phyloP scores from a whole-genome alignment of 2,113 vertebrate genomes.

The Colossoma macropomum region DNA sequence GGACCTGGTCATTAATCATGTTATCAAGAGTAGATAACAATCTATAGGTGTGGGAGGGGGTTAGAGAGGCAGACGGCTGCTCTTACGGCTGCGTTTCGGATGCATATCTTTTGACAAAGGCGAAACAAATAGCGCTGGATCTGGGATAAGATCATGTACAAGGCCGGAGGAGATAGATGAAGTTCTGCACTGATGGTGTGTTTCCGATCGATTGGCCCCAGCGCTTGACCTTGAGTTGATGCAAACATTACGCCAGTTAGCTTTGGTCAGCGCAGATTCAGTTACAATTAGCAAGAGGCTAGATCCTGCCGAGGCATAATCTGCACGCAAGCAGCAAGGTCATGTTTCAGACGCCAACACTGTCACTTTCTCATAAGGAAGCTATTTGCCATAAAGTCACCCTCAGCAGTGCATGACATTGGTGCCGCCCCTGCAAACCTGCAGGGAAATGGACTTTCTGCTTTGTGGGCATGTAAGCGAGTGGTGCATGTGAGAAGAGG shows the following conservation, averaged over 20 bases:
- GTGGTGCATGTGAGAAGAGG: background rate
- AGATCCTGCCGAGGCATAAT: conserved; percentile 70
- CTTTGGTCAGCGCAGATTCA: conserved; percentile 74
- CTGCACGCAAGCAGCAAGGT: conserved; percentile 55
- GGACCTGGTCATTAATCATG: conserved; percentile 41
- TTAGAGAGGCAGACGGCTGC: background rate
- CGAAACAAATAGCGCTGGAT: conserved; percentile 10
- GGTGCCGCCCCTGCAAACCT: conserved; percentile 14
- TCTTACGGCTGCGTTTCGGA: conserved; percentile 57
- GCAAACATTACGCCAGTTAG: conserved; percentile 69
- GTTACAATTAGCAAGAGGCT: conserved; percentile 82
- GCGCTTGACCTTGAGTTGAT: conserved; percentile 77
- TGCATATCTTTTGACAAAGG: conserved; percentile 48
- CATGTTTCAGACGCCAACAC: conserved; percentile 69
- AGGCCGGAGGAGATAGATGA: conserved; percentile 55
- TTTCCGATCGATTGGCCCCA: conserved; percentile 71
- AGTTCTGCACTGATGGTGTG: conserved; percentile 63
- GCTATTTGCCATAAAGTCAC: conserved; percentile 44
- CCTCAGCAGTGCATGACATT: conserved; percentile 23
- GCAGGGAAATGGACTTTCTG: conserved; percentile 22
- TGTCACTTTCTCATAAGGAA: conserved; percentile 47
- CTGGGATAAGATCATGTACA: conserved; percentile 40
- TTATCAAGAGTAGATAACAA: conserved; percentile 38
- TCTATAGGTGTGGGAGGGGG: conserved; percentile 4
- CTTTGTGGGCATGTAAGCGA: background rate